A percentile compares a stretch with the other conserved stretches of the same genome.
Evolutionary conservation across 1,140 invertebrate species (phyloP).

Genomic region (Drosophila virilis): DNA sequence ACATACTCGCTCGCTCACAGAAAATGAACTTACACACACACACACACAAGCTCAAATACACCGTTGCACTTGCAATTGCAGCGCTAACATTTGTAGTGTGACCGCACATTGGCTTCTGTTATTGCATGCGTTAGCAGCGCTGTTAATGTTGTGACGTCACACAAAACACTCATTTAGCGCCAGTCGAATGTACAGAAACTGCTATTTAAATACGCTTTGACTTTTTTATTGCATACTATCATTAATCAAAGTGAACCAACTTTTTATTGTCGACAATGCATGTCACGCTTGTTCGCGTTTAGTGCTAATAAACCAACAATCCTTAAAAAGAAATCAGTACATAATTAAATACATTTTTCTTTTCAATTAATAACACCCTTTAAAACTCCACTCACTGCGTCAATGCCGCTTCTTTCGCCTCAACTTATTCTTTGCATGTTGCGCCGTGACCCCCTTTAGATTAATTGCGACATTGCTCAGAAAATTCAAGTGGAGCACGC

Average conservation of each 20-base stretch:
- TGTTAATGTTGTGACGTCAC: constrained; percentile 31
- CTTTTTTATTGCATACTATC: not conserved
- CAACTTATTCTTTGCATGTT: constrained; percentile 42
- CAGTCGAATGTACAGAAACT: constrained; percentile 1
- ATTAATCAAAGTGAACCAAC: not conserved
- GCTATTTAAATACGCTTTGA: not conserved
- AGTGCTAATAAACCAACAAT: not conserved
- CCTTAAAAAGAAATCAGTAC: not conserved
- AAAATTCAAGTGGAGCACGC: constrained; percentile 57
- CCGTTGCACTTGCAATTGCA: not conserved
- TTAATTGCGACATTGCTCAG: constrained; percentile 64
- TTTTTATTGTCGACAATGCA: not conserved
- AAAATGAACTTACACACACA: not conserved
- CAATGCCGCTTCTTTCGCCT: constrained; percentile 13
- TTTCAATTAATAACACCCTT: constrained; percentile 16
- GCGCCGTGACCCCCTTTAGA: constrained; percentile 36
- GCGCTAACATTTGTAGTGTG: not conserved
- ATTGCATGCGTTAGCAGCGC: constrained; percentile 24
- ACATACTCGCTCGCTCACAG: constrained; percentile 41
- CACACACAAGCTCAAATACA: not conserved
- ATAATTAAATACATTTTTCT: constrained; percentile 1
- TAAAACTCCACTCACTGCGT: constrained; percentile 12
- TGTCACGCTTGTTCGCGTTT: constrained; percentile 2
- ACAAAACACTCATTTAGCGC: not conserved
- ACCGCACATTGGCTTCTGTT: constrained; percentile 8